Percentiles rank a stretch among this genome's conserved stretches.
phyloP scores from a whole-genome alignment of 2,888 invertebrate species.

The Halocaridina rubra region DNA sequence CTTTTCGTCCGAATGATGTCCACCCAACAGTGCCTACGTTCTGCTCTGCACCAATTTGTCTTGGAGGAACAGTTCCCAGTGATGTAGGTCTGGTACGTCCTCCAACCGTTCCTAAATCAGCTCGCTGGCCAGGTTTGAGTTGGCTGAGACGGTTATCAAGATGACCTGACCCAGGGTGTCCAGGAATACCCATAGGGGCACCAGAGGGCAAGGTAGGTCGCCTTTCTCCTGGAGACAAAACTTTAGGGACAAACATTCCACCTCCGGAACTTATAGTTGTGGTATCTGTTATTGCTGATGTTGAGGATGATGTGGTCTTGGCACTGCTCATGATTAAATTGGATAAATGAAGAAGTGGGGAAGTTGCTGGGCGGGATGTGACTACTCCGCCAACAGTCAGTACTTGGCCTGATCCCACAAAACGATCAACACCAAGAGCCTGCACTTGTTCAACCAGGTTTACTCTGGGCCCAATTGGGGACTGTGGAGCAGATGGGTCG shows the following conservation, averaged over 20 bases:
- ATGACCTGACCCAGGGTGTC: constrained; percentile 61
- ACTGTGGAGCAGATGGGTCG: constrained; percentile 50
- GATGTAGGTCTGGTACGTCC: constrained; percentile 45
- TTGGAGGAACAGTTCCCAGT: constrained; percentile 28
- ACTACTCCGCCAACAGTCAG: constrained; percentile 58
- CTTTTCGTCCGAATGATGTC: constrained; percentile 62
- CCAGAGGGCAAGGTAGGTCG: constrained; percentile 55
- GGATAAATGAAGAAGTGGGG: constrained; percentile 61
- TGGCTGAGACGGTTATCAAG: constrained; percentile 53
- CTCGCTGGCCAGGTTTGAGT: constrained; percentile 57
- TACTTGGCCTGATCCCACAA: constrained; percentile 37
- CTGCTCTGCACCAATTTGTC: constrained; percentile 17
- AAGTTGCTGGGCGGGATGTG: constrained; percentile 57
- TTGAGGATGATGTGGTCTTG: constrained; percentile 19
- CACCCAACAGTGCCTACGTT: constrained; percentile 59
- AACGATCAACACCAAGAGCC: constrained; percentile 47
- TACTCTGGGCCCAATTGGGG: constrained; percentile 41
- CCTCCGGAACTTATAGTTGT: constrained; percentile 8
- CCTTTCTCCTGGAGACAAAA: constrained; percentile 54
- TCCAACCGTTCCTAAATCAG: constrained; percentile 63
- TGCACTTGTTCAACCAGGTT: constrained; percentile 54
- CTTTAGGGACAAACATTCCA: constrained; percentile 40
- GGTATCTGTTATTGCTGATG: constrained; percentile 2
- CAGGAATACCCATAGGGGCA: constrained; percentile 62
- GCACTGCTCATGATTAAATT: constrained; percentile 60